Percentiles rank a stretch among this genome's conserved stretches.
phyloP scores from a whole-genome alignment of 2,888 invertebrate species.

The Biston stratarius region DNA sequence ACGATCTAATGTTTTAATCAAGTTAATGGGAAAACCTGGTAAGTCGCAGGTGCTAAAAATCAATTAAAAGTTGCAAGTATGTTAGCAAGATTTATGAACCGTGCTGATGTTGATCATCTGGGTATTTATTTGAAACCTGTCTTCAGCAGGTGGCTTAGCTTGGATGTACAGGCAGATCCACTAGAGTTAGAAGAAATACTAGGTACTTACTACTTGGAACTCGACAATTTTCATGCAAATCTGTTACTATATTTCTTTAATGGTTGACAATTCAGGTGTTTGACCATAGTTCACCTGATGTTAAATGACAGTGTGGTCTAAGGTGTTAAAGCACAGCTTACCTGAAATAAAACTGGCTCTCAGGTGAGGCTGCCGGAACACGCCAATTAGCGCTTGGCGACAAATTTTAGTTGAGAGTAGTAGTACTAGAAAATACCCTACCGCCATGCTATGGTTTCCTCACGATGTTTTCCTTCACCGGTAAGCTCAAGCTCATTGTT shows the following conservation, averaged over 20 bases:
- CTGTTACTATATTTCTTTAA: neutral
- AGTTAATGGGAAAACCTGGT: neutral
- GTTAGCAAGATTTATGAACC: conserved; percentile 1
- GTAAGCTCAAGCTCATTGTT: no score
- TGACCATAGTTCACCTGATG: no score
- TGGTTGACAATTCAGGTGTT: neutral
- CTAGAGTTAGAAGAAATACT: neutral
- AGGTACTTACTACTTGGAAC: neutral
- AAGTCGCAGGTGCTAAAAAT: conserved; percentile 2
- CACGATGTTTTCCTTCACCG: no score
- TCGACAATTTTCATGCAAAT: neutral
- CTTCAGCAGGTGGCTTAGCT: neutral
- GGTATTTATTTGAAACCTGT: neutral
- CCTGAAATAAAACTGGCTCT: no score
- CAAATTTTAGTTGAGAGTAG: no score
- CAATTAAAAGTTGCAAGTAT: neutral
- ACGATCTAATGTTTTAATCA: neutral
- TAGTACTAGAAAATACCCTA: no score
- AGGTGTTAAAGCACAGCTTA: no score
- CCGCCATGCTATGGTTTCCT: no score
- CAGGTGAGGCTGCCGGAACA: no score
- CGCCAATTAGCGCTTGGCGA: no score
- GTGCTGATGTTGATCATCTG: neutral
- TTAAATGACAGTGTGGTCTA: no score
- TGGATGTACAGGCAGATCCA: neutral